Conservation (phyloP, 2,113 vertebrate species). For the Ellobius talpinus region DNA sequence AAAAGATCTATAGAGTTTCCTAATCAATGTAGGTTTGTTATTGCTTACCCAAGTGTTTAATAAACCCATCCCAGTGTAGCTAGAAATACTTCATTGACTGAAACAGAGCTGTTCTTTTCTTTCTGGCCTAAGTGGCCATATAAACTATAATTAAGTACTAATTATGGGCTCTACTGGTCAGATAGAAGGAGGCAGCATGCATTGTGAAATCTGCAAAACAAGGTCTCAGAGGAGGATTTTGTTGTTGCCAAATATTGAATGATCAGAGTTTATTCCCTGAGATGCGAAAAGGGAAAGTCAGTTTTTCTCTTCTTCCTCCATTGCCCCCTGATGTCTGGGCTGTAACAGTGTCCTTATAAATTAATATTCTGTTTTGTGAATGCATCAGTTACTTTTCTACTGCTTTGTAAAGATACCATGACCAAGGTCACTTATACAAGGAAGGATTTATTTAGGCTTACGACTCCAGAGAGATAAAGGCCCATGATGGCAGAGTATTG, state of each 20-base stretch:
- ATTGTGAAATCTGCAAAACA: slow-evolving; percentile 75
- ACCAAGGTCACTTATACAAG: not conserved
- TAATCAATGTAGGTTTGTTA: slow-evolving; percentile 88
- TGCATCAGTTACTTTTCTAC: not conserved
- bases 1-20: slow-evolving; percentile 84
- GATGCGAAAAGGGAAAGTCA: not conserved
- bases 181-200: slow-evolving; percentile 84
- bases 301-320: slow-evolving; percentile 65
- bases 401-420: not conserved
- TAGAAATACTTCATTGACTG: slow-evolving; percentile 88
- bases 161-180: slow-evolving; percentile 86
- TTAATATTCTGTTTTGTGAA: not conserved
- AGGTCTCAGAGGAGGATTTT: slow-evolving; percentile 78
- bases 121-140: slow-evolving; percentile 85
- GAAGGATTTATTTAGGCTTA: not conserved
- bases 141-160: slow-evolving; percentile 89
- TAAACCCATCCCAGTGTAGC: slow-evolving; percentile 83
- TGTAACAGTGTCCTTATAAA: not conserved
- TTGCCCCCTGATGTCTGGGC: not conserved
- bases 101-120: slow-evolving; percentile 87
- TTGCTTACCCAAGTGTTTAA: slow-evolving; percentile 90
- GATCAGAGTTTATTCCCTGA: slow-evolving; percentile 58
- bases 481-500: not conserved
- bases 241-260: slow-evolving; percentile 82
- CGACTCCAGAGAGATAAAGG: not conserved